phyloP scores from a whole-genome alignment of 2,888 invertebrate genomes.

The Ligdia adustata region DNA sequence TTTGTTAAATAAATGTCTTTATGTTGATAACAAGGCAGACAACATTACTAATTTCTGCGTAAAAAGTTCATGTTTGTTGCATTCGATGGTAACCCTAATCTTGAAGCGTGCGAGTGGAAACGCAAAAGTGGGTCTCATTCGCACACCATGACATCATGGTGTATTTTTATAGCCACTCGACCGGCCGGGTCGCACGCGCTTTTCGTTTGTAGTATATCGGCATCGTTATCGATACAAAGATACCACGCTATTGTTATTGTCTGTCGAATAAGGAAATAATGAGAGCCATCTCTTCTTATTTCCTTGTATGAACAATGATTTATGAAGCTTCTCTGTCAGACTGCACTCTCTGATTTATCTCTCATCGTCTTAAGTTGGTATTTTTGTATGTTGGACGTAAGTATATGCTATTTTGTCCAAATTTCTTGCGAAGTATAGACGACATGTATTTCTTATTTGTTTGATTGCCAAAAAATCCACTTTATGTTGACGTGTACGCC shows the following conservation, averaged over 20 bases:
- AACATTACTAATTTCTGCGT: too few relatives aligned
- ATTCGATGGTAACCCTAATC: conserved; percentile 21
- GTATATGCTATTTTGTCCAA: not conserved
- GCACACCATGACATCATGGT: conserved; percentile 82
- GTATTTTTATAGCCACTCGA: conserved; percentile 75
- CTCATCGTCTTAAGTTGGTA: not conserved
- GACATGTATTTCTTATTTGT: too few relatives aligned
- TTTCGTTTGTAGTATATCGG: conserved; percentile 65
- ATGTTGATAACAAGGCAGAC: too few relatives aligned
- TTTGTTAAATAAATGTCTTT: too few relatives aligned
- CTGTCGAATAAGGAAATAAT: conserved; percentile 28
- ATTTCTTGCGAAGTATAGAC: too few relatives aligned
- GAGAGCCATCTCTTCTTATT: conserved; percentile 24
- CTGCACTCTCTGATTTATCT: conserved; percentile 8
- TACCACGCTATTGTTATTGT: conserved; percentile 43
- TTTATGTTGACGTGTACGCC: not conserved
- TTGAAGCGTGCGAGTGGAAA: conserved; percentile 47
- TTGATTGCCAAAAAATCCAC: too few relatives aligned
- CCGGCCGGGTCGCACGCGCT: conserved; percentile 66
- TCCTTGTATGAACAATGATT: conserved; percentile 11
- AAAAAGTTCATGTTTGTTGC: not conserved
- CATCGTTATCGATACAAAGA: conserved; percentile 55
- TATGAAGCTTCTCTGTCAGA: conserved; percentile 6
- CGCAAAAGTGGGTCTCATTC: conserved; percentile 54
- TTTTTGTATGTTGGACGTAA: not conserved